Evolutionary conservation across 2,113 vertebrate species (phyloP), one percentile per base, ranked within the genome.

Genomic region (Corythoichthys haematopterus): DNA sequence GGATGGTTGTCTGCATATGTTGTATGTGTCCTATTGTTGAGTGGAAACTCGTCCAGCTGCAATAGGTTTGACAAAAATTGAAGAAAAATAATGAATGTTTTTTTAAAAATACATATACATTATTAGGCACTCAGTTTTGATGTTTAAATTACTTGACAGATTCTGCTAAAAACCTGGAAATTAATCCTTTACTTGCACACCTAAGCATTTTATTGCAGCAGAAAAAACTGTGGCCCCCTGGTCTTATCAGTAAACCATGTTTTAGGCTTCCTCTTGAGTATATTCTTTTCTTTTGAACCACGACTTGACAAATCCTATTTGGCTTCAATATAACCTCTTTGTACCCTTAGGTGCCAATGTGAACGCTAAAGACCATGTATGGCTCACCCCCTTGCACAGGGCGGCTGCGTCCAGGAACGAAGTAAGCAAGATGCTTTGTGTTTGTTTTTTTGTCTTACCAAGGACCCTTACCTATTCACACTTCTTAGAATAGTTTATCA

Each of bases 301-400:
- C 52, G 28, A 55, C 28, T 28, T 55, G 7, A 6, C 20, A 10
- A 28, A 28, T 53, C 8, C n/a, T 12, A 35, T 35, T 56, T 11
- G 13, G 33, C 53, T 28, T 13, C 33, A 36, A 36, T 13, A 9
- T 16, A 2, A 3, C 37, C 13, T 38, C 2, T 61, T 9, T 62
- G 10, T 84, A 9, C 53, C 48, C 37, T 4, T 80, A 98, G 96
- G 96, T 93, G 96, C 96, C 94, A 94, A 92, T 65, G 94, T 98
- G 68, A 96, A 98, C 36, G 95, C 94, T 70, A 98, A 98, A 93
- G 96, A 98, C 91, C 95, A 94, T 71, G 84, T 94, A 58, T 97
- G 96, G 94, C 91, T 98, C 80, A 98, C 95, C 36, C 96, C 96
- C 9, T 88, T 98, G 81, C 96, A 98, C 90, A 93, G 96, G 16